These are phyloP conservation scores for Passer montanus DNA, from an alignment of 2,113 vertebrate species.

Conservation along the genomic window DNA sequence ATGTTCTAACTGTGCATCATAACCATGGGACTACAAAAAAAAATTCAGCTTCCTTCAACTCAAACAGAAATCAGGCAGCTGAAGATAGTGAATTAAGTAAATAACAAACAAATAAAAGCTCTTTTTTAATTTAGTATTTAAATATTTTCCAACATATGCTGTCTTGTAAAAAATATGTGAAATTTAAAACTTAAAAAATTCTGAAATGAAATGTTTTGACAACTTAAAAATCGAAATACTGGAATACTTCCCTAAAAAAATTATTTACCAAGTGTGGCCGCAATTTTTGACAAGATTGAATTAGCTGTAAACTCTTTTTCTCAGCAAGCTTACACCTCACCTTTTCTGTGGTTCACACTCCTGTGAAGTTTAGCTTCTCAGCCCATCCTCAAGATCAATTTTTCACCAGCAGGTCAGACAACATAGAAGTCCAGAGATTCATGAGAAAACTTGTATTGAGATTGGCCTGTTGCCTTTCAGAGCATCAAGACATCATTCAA, in stretches of 20 bases:
- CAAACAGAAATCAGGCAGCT: neutral
- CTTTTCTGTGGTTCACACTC: neutral
- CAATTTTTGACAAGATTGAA: neutral
- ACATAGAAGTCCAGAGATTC: neutral
- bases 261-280: neutral
- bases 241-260: neutral
- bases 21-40: neutral
- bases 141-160: neutral
- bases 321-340: neutral
- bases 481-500: neutral
- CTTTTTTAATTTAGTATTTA: neutral
- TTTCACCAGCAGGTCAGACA: neutral
- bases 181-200: neutral
- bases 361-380: neutral
- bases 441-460: neutral
- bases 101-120: neutral
- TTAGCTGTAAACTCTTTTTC: neutral
- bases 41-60: neutral
- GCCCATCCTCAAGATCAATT: neutral
- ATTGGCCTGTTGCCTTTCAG: neutral
- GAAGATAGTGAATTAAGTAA: neutral
- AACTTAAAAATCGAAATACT: neutral
- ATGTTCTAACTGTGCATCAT: neutral
- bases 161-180: neutral
- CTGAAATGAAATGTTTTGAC: constrained; percentile 18